A percentile compares a stretch with the other conserved stretches of the same genome.
These are phyloP conservation scores for Candoia aspera DNA, from an alignment of 2,113 vertebrate species.

Conservation along the genomic window DNA sequence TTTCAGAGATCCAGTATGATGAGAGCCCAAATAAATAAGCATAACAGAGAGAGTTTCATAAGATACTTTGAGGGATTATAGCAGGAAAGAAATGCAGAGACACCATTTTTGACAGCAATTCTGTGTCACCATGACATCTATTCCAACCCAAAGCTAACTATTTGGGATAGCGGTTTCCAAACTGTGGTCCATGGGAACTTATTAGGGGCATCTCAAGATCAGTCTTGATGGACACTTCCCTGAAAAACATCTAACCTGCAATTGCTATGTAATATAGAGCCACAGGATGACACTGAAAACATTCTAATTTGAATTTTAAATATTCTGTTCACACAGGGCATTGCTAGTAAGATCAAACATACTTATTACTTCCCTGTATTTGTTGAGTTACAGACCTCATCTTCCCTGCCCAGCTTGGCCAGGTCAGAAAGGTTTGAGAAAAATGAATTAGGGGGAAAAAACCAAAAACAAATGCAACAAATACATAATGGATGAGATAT, in stretches of 20 bases:
- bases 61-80: background rate
- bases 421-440: background rate
- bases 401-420: background rate
- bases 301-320: background rate
- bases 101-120: slow-evolving; percentile 9
- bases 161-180: background rate
- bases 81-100: background rate
- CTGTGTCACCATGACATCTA: background rate
- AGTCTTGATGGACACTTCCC: background rate
- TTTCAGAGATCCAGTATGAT: slow-evolving; percentile 12
- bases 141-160: background rate
- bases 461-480: slow-evolving; percentile 2
- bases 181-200: background rate
- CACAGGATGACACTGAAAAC: background rate
- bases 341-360: background rate
- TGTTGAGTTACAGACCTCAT: background rate
- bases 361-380: background rate
- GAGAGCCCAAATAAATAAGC: slow-evolving; percentile 4
- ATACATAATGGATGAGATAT: background rate
- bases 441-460: background rate
- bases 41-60: background rate
- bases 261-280: background rate
- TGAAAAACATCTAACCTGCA: background rate
- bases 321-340: background rate
- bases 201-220: background rate